phyloP scores from a whole-genome alignment of 1,140 invertebrate genomes.

The Chrysoperla carnea region DNA sequence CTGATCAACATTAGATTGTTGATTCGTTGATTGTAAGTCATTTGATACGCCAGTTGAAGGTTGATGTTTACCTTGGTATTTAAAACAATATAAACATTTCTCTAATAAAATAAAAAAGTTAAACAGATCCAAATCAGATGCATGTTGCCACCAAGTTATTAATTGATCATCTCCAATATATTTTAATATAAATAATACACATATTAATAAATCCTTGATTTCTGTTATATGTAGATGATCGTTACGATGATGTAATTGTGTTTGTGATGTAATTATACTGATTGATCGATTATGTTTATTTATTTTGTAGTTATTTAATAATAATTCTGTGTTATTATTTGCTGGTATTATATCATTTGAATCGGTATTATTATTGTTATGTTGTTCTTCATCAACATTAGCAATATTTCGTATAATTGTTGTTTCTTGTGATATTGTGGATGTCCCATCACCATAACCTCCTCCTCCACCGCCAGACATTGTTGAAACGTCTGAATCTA shows the following conservation, averaged over 20 bases:
- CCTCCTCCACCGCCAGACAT: conserved; percentile 21
- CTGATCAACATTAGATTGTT: conserved; percentile 27
- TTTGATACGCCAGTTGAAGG: conserved; percentile 26
- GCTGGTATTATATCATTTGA: too few relatives aligned
- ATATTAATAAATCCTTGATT: conserved; percentile 75
- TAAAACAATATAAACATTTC: conserved; percentile 72
- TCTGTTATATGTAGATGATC: conserved; percentile 61
- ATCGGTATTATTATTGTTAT: conserved; percentile 10
- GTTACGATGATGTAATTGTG: conserved; percentile 30
- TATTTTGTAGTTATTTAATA: too few relatives aligned
- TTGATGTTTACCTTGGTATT: conserved; percentile 67
- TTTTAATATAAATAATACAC: conserved; percentile 81
- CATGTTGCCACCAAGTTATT: conserved; percentile 81
- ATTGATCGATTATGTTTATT: conserved; percentile 28
- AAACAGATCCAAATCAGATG: conserved; percentile 51
- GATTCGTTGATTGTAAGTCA: conserved; percentile 14
- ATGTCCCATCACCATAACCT: conserved; percentile 25
- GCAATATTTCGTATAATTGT: conserved; percentile 29
- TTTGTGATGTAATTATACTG: conserved; percentile 29
- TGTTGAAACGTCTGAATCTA: conserved; percentile 41
- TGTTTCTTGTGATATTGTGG: conserved; percentile 40
- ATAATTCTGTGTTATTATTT: too few relatives aligned
- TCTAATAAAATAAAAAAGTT: conserved; percentile 67
- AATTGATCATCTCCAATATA: conserved; percentile 74
- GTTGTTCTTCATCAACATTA: conserved; percentile 19